Percentiles rank a stretch among this genome's conserved stretches.
Evolutionary conservation across 2,797 vertebrate species (phyloP).

Genomic region (Tokudaia tokunoshimensis): DNA sequence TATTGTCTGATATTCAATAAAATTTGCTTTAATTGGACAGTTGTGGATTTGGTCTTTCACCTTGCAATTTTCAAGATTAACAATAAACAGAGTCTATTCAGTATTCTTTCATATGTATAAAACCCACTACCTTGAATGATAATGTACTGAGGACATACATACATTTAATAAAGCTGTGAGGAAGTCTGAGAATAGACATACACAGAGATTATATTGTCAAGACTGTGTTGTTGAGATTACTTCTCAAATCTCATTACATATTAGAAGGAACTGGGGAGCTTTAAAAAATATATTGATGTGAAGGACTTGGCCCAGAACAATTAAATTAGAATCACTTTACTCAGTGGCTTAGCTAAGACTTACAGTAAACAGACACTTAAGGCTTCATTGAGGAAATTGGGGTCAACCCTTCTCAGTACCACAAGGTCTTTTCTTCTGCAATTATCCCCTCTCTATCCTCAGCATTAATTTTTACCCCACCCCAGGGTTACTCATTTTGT

Average conservation of each 20-base stretch:
- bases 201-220: neutral
- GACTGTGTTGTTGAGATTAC: neutral
- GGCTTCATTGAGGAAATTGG: conserved; percentile 64
- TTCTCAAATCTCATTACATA: conserved; percentile 28
- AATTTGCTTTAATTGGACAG: neutral
- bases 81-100: neutral
- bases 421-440: conserved; percentile 64
- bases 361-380: conserved; percentile 70
- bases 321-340: conserved; percentile 69
- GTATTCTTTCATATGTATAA: neutral
- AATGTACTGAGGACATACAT: neutral
- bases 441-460: neutral
- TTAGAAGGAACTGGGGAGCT: conserved; percentile 57
- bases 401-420: conserved; percentile 66
- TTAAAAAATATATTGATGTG: conserved; percentile 53
- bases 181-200: conserved; percentile 16
- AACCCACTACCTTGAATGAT: neutral
- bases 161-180: neutral
- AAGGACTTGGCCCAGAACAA: conserved; percentile 58
- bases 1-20: neutral
- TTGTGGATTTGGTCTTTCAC: neutral
- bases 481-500: conserved; percentile 14
- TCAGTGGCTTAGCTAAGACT: conserved; percentile 61
- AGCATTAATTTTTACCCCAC: conserved; percentile 54
- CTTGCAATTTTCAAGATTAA: neutral